Evolutionary conservation across 2,888 invertebrate species (phyloP).

Genomic region (Liodrosophila aerea): DNA sequence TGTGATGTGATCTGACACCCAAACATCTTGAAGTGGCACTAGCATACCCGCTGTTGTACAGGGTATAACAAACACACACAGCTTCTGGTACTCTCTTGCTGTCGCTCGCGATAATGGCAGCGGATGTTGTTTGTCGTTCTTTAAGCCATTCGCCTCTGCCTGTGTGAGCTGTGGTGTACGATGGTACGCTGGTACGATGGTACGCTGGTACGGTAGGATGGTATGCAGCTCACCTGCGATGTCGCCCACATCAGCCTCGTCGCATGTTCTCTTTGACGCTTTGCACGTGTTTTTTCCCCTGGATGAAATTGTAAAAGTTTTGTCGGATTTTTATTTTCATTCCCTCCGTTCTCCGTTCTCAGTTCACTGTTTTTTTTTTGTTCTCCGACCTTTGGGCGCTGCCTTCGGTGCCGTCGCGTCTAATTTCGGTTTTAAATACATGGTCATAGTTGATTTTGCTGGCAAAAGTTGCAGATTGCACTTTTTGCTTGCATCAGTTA

Average conservation of each 20-base stretch:
- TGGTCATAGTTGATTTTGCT: conserved; percentile 58
- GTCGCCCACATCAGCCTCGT: conserved; percentile 34
- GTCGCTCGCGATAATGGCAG: conserved; percentile 37
- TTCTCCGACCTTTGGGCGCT: conserved; percentile 61
- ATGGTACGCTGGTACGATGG: not conserved
- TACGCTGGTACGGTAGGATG: conserved; percentile 12
- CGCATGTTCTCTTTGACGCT: conserved; percentile 66
- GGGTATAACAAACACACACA: conserved; percentile 37
- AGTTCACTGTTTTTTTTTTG: conserved; percentile 15
- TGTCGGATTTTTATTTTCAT: conserved; percentile 41
- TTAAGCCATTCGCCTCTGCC: conserved; percentile 41
- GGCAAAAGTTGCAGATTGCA: conserved; percentile 64
- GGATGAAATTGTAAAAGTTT: conserved; percentile 75
- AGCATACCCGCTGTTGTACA: not conserved
- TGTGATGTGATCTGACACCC: too few relatives aligned
- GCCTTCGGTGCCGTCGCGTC: conserved; percentile 58
- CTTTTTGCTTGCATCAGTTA: conserved; percentile 35
- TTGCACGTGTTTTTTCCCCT: conserved; percentile 72
- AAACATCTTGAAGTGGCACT: too few relatives aligned
- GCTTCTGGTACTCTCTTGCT: not conserved
- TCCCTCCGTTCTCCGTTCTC: too few relatives aligned
- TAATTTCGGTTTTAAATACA: conserved; percentile 73
- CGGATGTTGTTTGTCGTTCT: conserved; percentile 63
- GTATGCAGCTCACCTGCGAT: conserved; percentile 25
- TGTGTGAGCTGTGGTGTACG: conserved; percentile 13